Evolutionary conservation across 2,888 invertebrate species (phyloP).

Genomic region (Melikaiella ostensackeni): DNA sequence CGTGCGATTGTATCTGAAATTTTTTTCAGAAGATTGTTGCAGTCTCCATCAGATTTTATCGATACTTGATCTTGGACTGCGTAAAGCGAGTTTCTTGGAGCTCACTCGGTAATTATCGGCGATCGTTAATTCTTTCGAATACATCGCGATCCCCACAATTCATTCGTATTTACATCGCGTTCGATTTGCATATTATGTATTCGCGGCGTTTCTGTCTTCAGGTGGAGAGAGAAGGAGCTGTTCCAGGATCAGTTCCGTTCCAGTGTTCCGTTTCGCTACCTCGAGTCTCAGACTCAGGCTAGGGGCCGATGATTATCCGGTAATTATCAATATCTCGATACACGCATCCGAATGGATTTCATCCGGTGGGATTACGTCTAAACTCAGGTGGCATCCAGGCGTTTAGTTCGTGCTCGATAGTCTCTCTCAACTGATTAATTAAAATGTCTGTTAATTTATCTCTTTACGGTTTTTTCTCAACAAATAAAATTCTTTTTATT

Average conservation of each 20-base stretch:
- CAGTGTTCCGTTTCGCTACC: conserved; percentile 14
- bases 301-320: conserved; percentile 23
- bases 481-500: not conserved
- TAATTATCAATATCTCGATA: conserved; percentile 26
- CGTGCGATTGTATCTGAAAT: conserved; percentile 21
- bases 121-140: conserved; percentile 37
- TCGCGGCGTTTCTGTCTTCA: not conserved
- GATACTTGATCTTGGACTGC: conserved; percentile 33
- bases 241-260: conserved; percentile 18
- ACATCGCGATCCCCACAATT: conserved; percentile 30
- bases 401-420: not conserved
- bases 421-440: not conserved
- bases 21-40: conserved; percentile 29
- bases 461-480: not conserved
- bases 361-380: conserved; percentile 32
- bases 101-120: conserved; percentile 32
- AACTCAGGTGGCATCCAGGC: conserved; percentile 12
- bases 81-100: conserved; percentile 38
- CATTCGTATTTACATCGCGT: conserved; percentile 38
- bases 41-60: conserved; percentile 39
- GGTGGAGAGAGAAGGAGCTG: not conserved
- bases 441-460: not conserved
- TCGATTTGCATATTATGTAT: conserved; percentile 40
- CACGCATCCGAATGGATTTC: conserved; percentile 23
- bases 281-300: conserved; percentile 12